Conservation (phyloP, 1,140 invertebrate species). For the Bradynema listronoti region DNA sequence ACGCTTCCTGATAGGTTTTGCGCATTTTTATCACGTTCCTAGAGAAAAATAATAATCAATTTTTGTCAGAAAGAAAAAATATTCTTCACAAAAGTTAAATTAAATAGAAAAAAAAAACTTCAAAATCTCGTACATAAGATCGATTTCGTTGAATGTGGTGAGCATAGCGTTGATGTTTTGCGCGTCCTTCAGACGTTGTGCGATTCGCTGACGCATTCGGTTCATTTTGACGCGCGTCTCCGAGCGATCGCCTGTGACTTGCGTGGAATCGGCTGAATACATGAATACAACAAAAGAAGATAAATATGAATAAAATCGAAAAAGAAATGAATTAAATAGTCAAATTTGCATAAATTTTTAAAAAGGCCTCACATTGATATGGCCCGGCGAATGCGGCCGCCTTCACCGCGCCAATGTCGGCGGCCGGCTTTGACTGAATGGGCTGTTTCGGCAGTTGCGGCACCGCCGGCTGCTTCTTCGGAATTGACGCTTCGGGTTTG, state of each 20-base stretch:
- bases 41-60: slow-evolving; percentile 34
- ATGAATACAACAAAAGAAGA: neutral
- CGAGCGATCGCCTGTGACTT: slow-evolving; percentile 43
- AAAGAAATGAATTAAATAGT: no score
- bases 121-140: slow-evolving; percentile 69
- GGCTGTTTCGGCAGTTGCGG: neutral
- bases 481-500: slow-evolving; percentile 40
- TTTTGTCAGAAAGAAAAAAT: slow-evolving; percentile 2
- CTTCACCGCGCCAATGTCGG: slow-evolving; percentile 5
- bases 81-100: slow-evolving; percentile 9
- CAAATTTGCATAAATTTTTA: slow-evolving; percentile 11
- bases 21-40: slow-evolving; percentile 89
- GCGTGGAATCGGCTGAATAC: slow-evolving; percentile 27
- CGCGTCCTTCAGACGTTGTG: slow-evolving; percentile 89
- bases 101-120: slow-evolving; percentile 18
- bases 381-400: neutral
- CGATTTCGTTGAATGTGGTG: slow-evolving; percentile 98
- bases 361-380: neutral
- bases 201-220: slow-evolving; percentile 87
- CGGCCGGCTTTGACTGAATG: slow-evolving; percentile 18
- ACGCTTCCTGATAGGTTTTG: slow-evolving; percentile 76
- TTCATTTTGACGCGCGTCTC: slow-evolving; percentile 82
- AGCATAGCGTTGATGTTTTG: slow-evolving; percentile 98
- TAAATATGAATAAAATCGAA: no score
- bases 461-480: slow-evolving; percentile 24